Conservation (phyloP, 2,797 vertebrate genomes). For the Morus bassanus region DNA sequence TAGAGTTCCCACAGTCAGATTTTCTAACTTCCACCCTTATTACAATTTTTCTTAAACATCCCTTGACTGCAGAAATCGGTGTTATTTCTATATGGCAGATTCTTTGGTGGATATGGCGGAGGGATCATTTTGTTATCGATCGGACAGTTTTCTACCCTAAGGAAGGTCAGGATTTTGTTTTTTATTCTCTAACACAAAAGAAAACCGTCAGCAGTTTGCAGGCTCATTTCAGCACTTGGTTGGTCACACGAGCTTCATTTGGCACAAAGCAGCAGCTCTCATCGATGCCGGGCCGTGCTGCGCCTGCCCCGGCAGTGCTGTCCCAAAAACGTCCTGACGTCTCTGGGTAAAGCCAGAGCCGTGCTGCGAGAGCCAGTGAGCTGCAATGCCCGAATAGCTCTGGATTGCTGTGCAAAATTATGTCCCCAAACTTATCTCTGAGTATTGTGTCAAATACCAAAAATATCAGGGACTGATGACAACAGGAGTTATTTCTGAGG, state of each 20-base stretch:
- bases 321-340: background rate
- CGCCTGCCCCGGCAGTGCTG: background rate
- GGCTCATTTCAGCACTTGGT: background rate
- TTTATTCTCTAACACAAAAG: background rate
- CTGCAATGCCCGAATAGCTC: background rate
- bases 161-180: background rate
- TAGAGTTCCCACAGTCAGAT: background rate
- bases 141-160: background rate
- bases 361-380: background rate
- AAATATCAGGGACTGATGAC: background rate
- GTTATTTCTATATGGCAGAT: fast-evolving
- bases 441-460: background rate
- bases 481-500: background rate
- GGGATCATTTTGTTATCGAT: fast-evolving
- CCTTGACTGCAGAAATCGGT: background rate
- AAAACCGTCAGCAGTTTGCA: background rate
- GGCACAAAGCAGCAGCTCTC: background rate
- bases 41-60: background rate
- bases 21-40: background rate
- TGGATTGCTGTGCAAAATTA: background rate
- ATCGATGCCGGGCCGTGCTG: fast-evolving
- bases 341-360: background rate
- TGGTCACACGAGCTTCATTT: background rate
- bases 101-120: background rate
- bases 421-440: background rate